Base-by-base conservation (phyloP, 92 coral and sea anemone species). In the Epizoanthus fatuus region DNA sequence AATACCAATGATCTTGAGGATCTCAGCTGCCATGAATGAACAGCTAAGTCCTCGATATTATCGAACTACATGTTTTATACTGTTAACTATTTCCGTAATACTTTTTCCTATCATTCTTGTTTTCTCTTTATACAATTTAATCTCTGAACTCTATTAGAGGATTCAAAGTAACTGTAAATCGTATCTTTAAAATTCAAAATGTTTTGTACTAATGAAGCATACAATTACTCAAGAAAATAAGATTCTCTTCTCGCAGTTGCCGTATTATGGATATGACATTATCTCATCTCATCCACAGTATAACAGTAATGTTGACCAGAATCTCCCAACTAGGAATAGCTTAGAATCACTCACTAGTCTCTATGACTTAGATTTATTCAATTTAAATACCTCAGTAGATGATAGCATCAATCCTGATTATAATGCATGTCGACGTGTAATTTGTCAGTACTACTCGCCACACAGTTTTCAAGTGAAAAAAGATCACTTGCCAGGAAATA, bases 401-500 rank as follows among this genome's bases (percentile, higher is more conserved):
- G 64, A 59, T 19, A 12, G 32, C 64, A 59, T n/a, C 17, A 58
- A n/a, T 58, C 63, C 63, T 17, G 63, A 58, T 58, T 40, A 11
- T 22, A 58, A 58, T 58, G 25, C 25, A 58, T 10, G 63, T 12
- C 63, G 19, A 40, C 44, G 44, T 40, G 5, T 40, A 40, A 40
- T 40, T 4, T 57, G 63, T 13, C 63, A 15, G 19, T 45, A 74
- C 25, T 74, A 74, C 63, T 47, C 64, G 29, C 80, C 63, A 42
- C 63, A 74, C 51, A 74, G 80, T 40, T 74, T 39, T 22, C 32
- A 39, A 11, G 11, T 37, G 51, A 9, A 32, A 8, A 74, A 74
- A 74, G 17, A 16, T 51, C 20, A 40, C 58, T 19, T 22, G 7
- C 3, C 25, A 16, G 22, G 2, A 58, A 58, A 8, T 47, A 20